phyloP scores from a whole-genome alignment of 2,113 vertebrate genomes.

The Rhinolophus sinicus region DNA sequence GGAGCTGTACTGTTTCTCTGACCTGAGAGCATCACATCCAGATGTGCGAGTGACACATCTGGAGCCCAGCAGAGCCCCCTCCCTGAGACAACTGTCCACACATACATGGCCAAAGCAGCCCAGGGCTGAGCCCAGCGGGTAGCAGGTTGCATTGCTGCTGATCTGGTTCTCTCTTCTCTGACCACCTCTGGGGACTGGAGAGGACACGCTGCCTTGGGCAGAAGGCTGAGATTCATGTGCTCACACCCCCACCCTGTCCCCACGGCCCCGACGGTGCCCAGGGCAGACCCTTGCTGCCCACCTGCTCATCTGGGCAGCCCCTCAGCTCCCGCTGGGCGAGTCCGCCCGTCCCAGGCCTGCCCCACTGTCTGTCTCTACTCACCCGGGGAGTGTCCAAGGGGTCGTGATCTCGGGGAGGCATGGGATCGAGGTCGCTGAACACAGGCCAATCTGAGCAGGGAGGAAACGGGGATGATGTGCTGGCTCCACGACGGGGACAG shows the following conservation, averaged over 20 bases:
- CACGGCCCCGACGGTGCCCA: rapidly evolving
- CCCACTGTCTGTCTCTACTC: constrained; percentile 62
- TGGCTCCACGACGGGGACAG: background rate
- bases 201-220: background rate
- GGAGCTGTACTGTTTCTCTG: background rate
- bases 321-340: background rate
- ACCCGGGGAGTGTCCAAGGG: constrained; percentile 91
- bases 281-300: background rate
- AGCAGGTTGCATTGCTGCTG: background rate
- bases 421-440: constrained; percentile 89
- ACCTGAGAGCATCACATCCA: rapidly evolving
- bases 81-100: background rate
- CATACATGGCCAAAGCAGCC: rapidly evolving
- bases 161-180: background rate
- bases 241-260: background rate
- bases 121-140: background rate
- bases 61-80: rapidly evolving
- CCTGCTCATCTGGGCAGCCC: background rate
- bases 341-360: background rate
- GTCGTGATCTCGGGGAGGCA: constrained; percentile 84
- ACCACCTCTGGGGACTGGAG: background rate
- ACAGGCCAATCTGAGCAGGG: constrained; percentile 88
- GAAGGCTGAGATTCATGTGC: background rate
- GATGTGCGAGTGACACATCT: background rate
- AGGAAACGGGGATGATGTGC: background rate